These are phyloP conservation scores for Coturnix japonica DNA, from an alignment of 2,113 vertebrate species.

Conservation along the genomic window DNA sequence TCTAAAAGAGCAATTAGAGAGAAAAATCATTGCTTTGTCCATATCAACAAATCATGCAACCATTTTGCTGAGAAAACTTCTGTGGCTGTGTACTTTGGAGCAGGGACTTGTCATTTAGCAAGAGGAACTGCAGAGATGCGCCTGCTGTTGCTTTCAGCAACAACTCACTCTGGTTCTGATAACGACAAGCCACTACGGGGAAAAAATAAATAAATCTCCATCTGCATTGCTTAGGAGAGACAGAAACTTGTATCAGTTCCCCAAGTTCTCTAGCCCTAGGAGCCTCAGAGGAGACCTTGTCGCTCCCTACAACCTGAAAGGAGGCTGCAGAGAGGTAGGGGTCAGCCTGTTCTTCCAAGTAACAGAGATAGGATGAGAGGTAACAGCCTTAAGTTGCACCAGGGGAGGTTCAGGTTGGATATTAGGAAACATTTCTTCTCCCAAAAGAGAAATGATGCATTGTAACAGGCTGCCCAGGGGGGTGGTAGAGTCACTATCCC, in stretches of 20 bases:
- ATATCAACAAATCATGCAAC: rapidly evolving
- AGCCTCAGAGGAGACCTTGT: too few relatives aligned
- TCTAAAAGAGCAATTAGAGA: background rate
- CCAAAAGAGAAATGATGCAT: too few relatives aligned
- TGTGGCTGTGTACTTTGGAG: background rate
- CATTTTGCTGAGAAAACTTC: background rate
- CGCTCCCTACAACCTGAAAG: too few relatives aligned
- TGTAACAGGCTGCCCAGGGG: too few relatives aligned
- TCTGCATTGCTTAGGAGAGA: background rate
- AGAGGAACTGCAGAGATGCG: background rate
- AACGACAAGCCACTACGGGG: background rate
- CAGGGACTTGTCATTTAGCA: background rate
- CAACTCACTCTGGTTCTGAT: background rate
- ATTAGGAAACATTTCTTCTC: too few relatives aligned
- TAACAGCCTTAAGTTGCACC: too few relatives aligned
- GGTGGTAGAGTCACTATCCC: too few relatives aligned
- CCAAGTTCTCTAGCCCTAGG: background rate
- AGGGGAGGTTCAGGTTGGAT: too few relatives aligned
- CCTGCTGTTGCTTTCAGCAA: background rate
- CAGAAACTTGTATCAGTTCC: background rate
- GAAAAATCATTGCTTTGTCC: background rate
- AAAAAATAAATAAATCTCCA: background rate
- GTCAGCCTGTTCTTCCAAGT: too few relatives aligned
- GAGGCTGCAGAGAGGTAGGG: too few relatives aligned
- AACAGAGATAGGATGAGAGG: too few relatives aligned